Conservation (phyloP, 2,113 vertebrate genomes). For the Loxodonta africana region DNA sequence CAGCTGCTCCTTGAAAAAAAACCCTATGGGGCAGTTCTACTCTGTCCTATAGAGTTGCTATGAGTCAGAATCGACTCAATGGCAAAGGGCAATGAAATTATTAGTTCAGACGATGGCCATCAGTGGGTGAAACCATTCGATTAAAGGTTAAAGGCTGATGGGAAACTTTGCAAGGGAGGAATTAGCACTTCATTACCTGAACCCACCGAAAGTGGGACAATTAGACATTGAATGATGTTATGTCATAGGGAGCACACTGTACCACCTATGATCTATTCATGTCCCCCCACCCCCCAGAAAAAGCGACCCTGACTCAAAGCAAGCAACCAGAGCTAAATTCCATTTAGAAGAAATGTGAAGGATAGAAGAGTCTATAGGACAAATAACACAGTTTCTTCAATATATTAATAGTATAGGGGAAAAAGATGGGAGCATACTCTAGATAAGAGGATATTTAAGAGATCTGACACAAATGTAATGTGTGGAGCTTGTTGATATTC, state of each 20-base stretch:
- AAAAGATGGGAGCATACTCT: fast-evolving
- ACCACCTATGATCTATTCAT: not conserved
- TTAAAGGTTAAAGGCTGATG: not conserved
- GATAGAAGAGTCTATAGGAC: not conserved
- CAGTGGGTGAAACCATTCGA: not conserved
- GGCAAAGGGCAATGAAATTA: not conserved
- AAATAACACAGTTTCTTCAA: not conserved
- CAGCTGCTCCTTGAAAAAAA: no score
- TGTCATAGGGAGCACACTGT: not conserved
- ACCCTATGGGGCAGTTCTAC: no score
- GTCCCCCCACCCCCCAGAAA: not conserved
- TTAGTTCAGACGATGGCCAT: not conserved
- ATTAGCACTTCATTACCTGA: not conserved
- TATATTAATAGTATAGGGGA: not conserved
- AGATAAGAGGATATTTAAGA: not conserved
- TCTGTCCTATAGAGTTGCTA: no score
- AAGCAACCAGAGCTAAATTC: not conserved
- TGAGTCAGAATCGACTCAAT: no score
- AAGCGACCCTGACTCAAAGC: not conserved
- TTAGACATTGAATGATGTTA: not conserved
- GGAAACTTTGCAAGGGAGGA: not conserved
- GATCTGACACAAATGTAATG: not conserved
- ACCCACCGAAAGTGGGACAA: not conserved
- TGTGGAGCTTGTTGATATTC: not conserved
- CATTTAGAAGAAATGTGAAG: not conserved